Percentiles rank a stretch among this genome's conserved stretches.
These are phyloP conservation scores for Drosophila seguyi DNA, from an alignment of 1,140 invertebrate genomes.

Conservation along the genomic window DNA sequence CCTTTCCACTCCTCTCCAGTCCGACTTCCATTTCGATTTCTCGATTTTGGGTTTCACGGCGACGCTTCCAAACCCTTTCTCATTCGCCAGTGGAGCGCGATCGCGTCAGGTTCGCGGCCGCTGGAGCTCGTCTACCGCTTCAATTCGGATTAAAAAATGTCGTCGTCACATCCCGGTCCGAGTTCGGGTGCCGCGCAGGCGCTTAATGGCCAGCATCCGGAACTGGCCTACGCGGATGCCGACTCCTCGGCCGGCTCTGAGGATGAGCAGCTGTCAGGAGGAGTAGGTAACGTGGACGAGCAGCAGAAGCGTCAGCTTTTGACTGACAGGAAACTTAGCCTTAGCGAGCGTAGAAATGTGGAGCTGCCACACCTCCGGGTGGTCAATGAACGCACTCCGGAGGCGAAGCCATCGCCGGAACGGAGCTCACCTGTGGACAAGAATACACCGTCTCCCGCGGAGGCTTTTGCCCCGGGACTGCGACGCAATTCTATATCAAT, in stretches of 20 bases:
- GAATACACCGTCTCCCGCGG: constrained; percentile 6
- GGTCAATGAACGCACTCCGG: constrained; percentile 39
- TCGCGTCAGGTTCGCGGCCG: constrained; percentile 31
- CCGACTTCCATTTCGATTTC: constrained; percentile 9
- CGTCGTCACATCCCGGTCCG: background rate
- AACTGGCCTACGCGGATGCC: constrained; percentile 56
- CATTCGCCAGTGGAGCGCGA: constrained; percentile 38
- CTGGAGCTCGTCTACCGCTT: constrained; percentile 11
- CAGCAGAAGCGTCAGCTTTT: background rate
- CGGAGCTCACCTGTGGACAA: background rate
- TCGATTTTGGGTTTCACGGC: constrained; percentile 19
- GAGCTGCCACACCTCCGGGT: constrained; percentile 52
- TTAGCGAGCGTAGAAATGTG: constrained; percentile 56
- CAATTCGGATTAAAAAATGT: background rate
- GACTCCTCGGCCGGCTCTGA: constrained; percentile 20
- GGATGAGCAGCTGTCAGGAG: constrained; percentile 1
- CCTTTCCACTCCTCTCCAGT: background rate
- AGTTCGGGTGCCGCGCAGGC: constrained; percentile 55
- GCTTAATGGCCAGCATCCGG: constrained; percentile 40
- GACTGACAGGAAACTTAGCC: constrained; percentile 39
- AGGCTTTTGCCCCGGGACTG: constrained; percentile 59
- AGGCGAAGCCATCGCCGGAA: background rate
- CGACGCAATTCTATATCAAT: constrained; percentile 79
- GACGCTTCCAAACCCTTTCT: constrained; percentile 31
- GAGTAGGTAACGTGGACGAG: too few species aligned